Percentiles rank a stretch among this genome's conserved stretches.
These are phyloP conservation scores for Galeopsomyia nigrocyanea DNA, from an alignment of 2,888 invertebrate genomes.

Conservation along the genomic window DNA sequence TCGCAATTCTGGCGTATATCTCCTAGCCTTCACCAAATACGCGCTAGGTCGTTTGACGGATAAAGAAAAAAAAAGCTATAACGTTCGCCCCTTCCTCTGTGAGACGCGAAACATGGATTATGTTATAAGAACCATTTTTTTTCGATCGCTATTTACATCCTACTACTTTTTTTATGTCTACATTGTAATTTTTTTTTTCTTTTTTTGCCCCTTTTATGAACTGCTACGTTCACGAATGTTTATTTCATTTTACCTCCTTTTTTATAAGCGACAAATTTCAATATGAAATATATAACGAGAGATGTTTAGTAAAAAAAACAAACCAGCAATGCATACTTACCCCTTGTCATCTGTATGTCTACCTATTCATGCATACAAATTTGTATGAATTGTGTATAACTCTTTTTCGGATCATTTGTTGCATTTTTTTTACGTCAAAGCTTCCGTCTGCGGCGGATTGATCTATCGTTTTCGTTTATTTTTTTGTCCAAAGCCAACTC, in stretches of 20 bases:
- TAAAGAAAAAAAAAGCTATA: constrained; percentile 54
- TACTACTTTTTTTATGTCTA: constrained; percentile 38
- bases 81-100: constrained; percentile 55
- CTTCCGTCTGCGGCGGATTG: constrained; percentile 54
- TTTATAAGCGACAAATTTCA: constrained; percentile 39
- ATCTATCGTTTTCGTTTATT: constrained; percentile 51
- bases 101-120: constrained; percentile 37
- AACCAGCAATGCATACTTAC: constrained; percentile 44
- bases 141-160: constrained; percentile 41
- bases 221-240: constrained; percentile 35
- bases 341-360: constrained; percentile 41
- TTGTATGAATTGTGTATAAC: constrained; percentile 24
- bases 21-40: constrained; percentile 64
- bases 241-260: constrained; percentile 19
- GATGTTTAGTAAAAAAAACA: constrained; percentile 15
- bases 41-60: constrained; percentile 64
- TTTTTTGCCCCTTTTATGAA: constrained; percentile 30
- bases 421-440: constrained; percentile 37
- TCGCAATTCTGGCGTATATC: constrained; percentile 66
- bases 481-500: constrained; percentile 58
- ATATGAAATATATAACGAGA: constrained; percentile 19
- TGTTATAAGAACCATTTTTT: constrained; percentile 29
- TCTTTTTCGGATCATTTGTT: constrained; percentile 27
- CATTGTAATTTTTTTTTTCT: constrained; percentile 35
- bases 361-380: constrained; percentile 31